Evolutionary conservation across 2,797 vertebrate species (phyloP).

Genomic region (Sebastes steindachneri): DNA sequence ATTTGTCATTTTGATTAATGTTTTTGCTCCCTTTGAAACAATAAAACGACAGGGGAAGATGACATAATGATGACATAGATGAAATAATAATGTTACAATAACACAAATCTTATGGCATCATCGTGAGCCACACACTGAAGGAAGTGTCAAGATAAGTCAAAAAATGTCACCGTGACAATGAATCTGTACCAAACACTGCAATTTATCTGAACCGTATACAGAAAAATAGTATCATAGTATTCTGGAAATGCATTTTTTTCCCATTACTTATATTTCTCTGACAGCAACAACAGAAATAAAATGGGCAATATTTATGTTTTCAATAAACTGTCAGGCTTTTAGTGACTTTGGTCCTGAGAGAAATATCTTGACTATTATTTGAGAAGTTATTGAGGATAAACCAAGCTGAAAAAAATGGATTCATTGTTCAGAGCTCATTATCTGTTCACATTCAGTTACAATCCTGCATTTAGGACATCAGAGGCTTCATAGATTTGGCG

Average conservation of each 20-base stretch:
- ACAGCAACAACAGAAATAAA: not conserved
- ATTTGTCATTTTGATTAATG: slow-evolving; percentile 1
- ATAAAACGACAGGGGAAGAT: not conserved
- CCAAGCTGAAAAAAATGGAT: not conserved
- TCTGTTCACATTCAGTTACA: not conserved
- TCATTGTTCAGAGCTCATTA: not conserved
- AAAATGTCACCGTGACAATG: not conserved
- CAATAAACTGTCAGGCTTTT: not conserved
- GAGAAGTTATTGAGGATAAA: not conserved
- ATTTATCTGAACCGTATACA: not conserved
- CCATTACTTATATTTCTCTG: not conserved
- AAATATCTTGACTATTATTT: not conserved
- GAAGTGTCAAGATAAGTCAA: not conserved
- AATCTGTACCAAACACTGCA: not conserved
- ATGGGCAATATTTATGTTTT: not conserved
- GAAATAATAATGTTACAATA: slow-evolving; percentile 3
- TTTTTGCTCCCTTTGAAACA: not conserved
- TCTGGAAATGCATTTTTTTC: not conserved
- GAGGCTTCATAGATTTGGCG: not conserved
- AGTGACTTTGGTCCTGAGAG: not conserved
- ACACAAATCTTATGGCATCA: not conserved
- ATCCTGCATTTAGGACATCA: not conserved
- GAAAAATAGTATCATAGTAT: not conserved
- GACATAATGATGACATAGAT: slow-evolving; percentile 1
- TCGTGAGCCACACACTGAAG: not conserved